phyloP scores from a whole-genome alignment of 2,113 vertebrate species.

The Nycticebus coucang region DNA sequence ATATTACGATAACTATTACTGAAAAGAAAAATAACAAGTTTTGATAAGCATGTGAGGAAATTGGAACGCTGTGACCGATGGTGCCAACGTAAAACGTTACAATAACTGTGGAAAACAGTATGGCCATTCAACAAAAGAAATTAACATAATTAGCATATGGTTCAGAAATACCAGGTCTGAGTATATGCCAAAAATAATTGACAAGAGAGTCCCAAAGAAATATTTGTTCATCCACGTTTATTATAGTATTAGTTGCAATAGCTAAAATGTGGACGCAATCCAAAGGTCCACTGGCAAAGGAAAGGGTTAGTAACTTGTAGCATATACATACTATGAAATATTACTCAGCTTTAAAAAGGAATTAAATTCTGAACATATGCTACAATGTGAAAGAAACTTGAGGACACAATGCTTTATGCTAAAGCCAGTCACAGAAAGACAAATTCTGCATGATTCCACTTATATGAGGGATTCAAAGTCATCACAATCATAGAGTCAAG shows the following conservation, averaged over 20 bases:
- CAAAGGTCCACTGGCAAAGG: neutral
- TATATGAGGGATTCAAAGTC: neutral
- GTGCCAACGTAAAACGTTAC: neutral
- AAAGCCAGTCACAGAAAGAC: neutral
- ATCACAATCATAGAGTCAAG: neutral
- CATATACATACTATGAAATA: neutral
- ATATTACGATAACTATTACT: neutral
- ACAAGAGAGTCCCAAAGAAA: neutral
- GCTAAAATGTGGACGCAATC: neutral
- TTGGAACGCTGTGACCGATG: neutral
- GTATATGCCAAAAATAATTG: neutral
- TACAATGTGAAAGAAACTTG: neutral
- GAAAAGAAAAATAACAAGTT: neutral
- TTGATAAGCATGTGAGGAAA: neutral
- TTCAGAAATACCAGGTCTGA: neutral
- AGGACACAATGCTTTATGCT: neutral
- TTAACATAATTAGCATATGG: neutral
- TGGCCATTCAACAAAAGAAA: neutral
- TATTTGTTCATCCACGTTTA: neutral
- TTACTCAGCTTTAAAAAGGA: neutral
- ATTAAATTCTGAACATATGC: neutral
- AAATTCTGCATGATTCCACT: neutral
- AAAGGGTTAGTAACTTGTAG: neutral
- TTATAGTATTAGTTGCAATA: neutral
- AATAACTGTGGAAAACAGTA: neutral